Evolutionary conservation across 2,888 invertebrate genomes (phyloP), one percentile per base, ranked within the genome.

Genomic region (Pterostichus madidus): DNA sequence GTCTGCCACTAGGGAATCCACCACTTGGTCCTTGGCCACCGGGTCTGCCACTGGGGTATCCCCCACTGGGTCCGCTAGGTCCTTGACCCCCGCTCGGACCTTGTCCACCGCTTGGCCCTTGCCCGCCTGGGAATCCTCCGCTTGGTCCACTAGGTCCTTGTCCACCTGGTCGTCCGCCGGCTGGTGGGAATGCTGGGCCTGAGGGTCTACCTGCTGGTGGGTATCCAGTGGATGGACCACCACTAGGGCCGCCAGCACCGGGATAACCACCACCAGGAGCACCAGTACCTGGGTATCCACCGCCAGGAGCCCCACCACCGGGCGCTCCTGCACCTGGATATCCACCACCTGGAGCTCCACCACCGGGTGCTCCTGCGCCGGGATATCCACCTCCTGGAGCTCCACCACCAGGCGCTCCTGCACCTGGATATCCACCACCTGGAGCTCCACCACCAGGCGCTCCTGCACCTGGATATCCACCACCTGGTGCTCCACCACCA

Each of bases 321-420:
- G 84, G 84, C 84, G 85, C 86, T 52, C 83, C 83, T n/a, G 84
- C 85, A 78, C 84, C 85, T 84, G 84, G 61, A 17, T 83, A 82
- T 44, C 80, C 82, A 13, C 84, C 84, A 49, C 85, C 85, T 4
- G 64, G 64, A 13, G 32, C 32, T 11, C 64, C 64, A 13, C 86
- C 86, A 32, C 86, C 85, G 35, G 86, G 83, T 24, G 35, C 35
- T 31, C 71, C 52, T 13, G 85, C 84, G 24, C 24, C 24, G 6
- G 85, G 78, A 7, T 85, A 85, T n/a, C 85, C 86, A 71, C 83
- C 59, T 73, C 81, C 83, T 11, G 87, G 87, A 11, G 32, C 84
- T 6, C 85, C 73, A 24, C 85, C 86, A 73, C 83, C 83, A 24
- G 84, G 84, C 7, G 24, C 32, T 73, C 35, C 53, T 78, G 44